Percentiles rank a stretch among this genome's conserved stretches.
phyloP scores from a whole-genome alignment of 1,140 invertebrate genomes.

The Leptinotarsa texana region DNA sequence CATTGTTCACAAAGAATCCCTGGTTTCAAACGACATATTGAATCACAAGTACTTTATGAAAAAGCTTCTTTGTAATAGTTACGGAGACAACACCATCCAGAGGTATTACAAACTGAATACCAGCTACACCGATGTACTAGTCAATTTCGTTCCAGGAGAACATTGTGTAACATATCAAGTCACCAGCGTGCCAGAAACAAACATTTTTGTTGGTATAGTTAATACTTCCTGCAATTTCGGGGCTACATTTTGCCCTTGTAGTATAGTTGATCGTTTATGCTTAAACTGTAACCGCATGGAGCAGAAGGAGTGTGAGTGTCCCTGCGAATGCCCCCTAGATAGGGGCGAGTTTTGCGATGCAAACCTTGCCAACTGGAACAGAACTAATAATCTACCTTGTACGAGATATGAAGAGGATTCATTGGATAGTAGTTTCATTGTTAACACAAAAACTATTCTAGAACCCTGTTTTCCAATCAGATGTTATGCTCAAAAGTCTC shows the following conservation, averaged over 20 bases:
- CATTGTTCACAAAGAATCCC: constrained; percentile 81
- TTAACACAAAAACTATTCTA: constrained; percentile 59
- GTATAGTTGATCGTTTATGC: constrained; percentile 85
- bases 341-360: constrained; percentile 51
- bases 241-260: constrained; percentile 90
- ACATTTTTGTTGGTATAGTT: constrained; percentile 85
- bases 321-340: constrained; percentile 86
- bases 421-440: constrained; percentile 53
- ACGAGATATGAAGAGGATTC: constrained; percentile 31
- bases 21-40: constrained; percentile 86
- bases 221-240: constrained; percentile 81
- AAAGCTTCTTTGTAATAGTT: constrained; percentile 81
- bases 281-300: constrained; percentile 94
- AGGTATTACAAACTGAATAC: constrained; percentile 83
- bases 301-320: constrained; percentile 92
- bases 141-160: constrained; percentile 85
- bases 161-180: constrained; percentile 90
- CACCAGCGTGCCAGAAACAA: constrained; percentile 78
- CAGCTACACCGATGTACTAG: constrained; percentile 72
- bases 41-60: constrained; percentile 81
- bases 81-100: constrained; percentile 75
- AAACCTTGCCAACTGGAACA: constrained; percentile 27
- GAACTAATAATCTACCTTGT: constrained; percentile 39
- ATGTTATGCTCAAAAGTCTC: constrained; percentile 75
- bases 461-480: constrained; percentile 73